Percentiles rank a stretch among this genome's conserved stretches.
Evolutionary conservation across 2,888 invertebrate species (phyloP).

Genomic region (Cephus nigrinus): DNA sequence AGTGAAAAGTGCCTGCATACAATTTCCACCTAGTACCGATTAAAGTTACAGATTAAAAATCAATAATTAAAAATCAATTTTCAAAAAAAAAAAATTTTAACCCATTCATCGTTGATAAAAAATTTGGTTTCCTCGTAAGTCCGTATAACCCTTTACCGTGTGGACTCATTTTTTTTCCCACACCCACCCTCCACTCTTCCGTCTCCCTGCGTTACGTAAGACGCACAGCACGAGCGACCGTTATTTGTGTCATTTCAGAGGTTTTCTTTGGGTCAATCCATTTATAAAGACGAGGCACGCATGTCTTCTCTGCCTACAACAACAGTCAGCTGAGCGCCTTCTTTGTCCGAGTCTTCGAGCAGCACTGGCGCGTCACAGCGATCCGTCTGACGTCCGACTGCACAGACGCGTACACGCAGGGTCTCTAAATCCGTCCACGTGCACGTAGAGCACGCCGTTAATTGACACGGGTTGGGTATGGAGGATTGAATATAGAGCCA

Average conservation of each 20-base stretch:
- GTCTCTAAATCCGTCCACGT: not conserved
- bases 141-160: not conserved
- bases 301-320: constrained; percentile 21
- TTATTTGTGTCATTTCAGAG: constrained; percentile 64
- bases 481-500: not conserved
- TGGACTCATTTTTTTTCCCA: too few species aligned
- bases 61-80: not conserved
- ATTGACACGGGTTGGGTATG: constrained; percentile 34
- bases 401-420: not conserved
- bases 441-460: constrained; percentile 29
- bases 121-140: not conserved
- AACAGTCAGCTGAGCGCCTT: not conserved
- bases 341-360: not conserved
- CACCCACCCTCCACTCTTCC: not conserved
- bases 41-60: not conserved
- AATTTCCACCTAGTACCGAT: too few species aligned
- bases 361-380: not conserved
- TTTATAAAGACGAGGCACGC: constrained; percentile 53
- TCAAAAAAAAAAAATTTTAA: not conserved
- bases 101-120: not conserved
- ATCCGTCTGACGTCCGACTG: not conserved
- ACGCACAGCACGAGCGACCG: constrained; percentile 39
- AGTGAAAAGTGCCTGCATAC: not conserved
- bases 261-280: constrained; percentile 65
- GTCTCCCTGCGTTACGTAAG: constrained; percentile 42